Evolutionary conservation across 2,888 invertebrate genomes (phyloP), one percentile per base, ranked within the genome.

Genomic region (Nemoura dubitans): DNA sequence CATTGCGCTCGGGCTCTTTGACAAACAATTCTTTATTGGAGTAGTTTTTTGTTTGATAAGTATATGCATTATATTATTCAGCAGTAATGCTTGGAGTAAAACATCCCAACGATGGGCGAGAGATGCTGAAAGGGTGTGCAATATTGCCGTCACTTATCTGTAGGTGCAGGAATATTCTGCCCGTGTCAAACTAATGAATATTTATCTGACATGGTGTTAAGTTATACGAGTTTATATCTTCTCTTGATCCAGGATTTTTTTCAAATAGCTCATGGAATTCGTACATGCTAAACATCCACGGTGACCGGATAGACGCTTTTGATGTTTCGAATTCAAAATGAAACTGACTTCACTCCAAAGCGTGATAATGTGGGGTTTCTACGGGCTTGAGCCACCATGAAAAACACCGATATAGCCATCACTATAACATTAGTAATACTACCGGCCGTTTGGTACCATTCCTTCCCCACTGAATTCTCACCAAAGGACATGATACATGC

Each of bases 11-110:
- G 25, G 25, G 59, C 76, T 84, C 84, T 84, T 84, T 84, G 84
- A 84, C 84, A 76, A 84, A 29, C n/a, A 81, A 81, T 81, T 30
- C 29, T 84, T 84, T 84, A 84, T 84, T 76, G 59, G 76, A 84
- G 84, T 76, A 59, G 84, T 84, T 84, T 87, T 87, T 87, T 86
- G 36, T 81, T 87, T 80, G 77, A 85, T 87, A 87, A 87, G 83
- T 86, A 83, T 86, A 85, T 86, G 86, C 87, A 87, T 87, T 87
- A 86, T 86, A 86, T 87, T 85, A 87, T 87, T 87, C 87, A 86
- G 30, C 85, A 86, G 87, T 87, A 87, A 87, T 87, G 87, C 87
- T 86, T 83, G 78, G 77, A 86, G 29, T 5, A 5, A 29, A 59
- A 59, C 10, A 29, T n/a, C 29, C n/a, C n/a, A 81, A 29, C 81